Conservation (phyloP, 2,797 vertebrate species). For the Gastrophryne carolinensis region DNA sequence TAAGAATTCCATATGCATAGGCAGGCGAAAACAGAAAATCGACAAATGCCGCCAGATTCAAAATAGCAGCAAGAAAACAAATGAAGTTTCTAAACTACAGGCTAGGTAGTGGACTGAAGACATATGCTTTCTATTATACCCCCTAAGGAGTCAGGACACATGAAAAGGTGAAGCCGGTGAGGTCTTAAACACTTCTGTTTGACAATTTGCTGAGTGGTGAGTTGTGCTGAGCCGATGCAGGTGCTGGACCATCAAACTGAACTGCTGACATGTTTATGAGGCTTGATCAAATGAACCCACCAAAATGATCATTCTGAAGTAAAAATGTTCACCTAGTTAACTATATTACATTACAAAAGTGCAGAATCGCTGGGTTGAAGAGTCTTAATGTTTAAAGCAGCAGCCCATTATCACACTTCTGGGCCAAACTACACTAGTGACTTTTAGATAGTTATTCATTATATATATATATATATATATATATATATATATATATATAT, state of each 20-base stretch:
- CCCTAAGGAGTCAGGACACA: constrained; percentile 21
- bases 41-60: too few relatives aligned
- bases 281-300: constrained; percentile 13
- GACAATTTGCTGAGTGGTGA: constrained; percentile 4
- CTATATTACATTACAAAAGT: background rate
- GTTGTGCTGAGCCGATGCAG: constrained; percentile 21
- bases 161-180: constrained; percentile 30
- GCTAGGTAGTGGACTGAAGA: background rate
- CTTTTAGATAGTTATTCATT: too few relatives aligned
- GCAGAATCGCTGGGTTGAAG: background rate
- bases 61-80: too few relatives aligned
- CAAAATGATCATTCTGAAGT: background rate
- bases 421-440: too few relatives aligned
- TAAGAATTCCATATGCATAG: too few relatives aligned
- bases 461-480: too few relatives aligned
- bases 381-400: too few relatives aligned
- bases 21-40: too few relatives aligned
- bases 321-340: background rate
- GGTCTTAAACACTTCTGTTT: constrained; percentile 23
- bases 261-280: constrained; percentile 38
- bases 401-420: too few relatives aligned
- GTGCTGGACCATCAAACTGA: constrained; percentile 26
- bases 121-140: constrained; percentile 53
- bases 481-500: too few relatives aligned
- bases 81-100: background rate